Percentiles rank a stretch among this genome's conserved stretches.
Evolutionary conservation across 2,113 vertebrate genomes (phyloP).

Genomic region (Oryzias celebensis): DNA sequence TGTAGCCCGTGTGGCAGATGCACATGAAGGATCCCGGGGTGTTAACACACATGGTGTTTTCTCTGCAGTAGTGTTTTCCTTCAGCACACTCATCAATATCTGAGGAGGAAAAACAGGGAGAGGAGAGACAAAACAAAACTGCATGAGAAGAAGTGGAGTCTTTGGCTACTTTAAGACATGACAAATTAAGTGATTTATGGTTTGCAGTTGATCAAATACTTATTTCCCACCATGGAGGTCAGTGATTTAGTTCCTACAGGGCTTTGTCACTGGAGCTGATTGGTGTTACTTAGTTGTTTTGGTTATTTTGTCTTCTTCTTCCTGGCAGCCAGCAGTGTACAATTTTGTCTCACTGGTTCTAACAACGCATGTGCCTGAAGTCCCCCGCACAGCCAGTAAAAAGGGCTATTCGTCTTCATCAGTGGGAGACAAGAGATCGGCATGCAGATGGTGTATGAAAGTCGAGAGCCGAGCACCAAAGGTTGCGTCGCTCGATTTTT

Average conservation of each 20-base stretch:
- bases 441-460: constrained; percentile 36
- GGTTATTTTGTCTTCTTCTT: neutral
- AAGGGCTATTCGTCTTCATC: constrained; percentile 57
- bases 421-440: constrained; percentile 34
- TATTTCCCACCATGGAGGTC: neutral
- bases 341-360: constrained; percentile 11
- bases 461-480: constrained; percentile 25
- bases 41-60: constrained; percentile 97
- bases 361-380: neutral
- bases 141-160: constrained; percentile 23
- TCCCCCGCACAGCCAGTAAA: constrained; percentile 6
- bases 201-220: neutral
- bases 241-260: constrained; percentile 1
- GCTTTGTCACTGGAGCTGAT: neutral
- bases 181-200: neutral
- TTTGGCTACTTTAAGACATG: constrained; percentile 2
- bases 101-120: constrained; percentile 55
- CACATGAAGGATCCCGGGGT: constrained; percentile 96
- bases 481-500: constrained; percentile 38
- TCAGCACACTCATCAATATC: constrained; percentile 97
- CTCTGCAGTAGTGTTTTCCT: constrained; percentile 94
- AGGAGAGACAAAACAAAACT: constrained; percentile 4
- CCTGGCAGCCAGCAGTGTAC: constrained; percentile 6
- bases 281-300: neutral
- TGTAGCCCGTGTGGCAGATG: constrained; percentile 93